Evolutionary conservation across 2,797 vertebrate genomes (phyloP).

Genomic region (Scolopax rusticola): DNA sequence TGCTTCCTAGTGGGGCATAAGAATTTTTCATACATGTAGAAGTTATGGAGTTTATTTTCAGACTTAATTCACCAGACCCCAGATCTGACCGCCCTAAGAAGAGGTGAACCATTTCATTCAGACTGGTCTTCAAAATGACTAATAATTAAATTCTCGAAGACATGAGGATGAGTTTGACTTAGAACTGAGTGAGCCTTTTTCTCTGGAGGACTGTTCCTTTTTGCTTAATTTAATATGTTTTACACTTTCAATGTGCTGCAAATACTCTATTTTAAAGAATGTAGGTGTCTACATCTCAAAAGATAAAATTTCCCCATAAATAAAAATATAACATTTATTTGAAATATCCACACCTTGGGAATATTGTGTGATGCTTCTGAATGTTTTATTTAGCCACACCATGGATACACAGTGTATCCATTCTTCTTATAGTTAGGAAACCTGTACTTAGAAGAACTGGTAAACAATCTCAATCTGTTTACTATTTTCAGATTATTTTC

Average conservation of each 20-base stretch:
- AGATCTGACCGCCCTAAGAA: neutral
- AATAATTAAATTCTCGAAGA: neutral
- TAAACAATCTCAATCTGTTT: neutral
- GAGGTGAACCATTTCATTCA: neutral
- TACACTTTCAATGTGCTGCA: neutral
- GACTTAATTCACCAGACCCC: neutral
- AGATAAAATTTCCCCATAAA: neutral
- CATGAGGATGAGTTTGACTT: neutral
- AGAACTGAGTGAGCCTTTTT: neutral
- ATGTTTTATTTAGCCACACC: neutral
- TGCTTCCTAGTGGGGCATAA: neutral
- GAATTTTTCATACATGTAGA: neutral
- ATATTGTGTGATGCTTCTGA: neutral
- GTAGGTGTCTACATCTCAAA: neutral
- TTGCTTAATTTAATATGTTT: neutral
- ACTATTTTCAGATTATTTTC: slow-evolving; percentile 1
- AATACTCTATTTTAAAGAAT: neutral
- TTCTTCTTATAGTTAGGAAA: neutral
- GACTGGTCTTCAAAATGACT: neutral
- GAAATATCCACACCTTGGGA: neutral
- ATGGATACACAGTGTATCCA: neutral
- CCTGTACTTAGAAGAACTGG: neutral
- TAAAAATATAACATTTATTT: neutral
- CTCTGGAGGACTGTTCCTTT: neutral
- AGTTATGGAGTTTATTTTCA: neutral